A percentile compares a stretch with the other conserved stretches of the same genome.
phyloP scores from a whole-genome alignment of 2,797 vertebrate species.

The Allobates femoralis region DNA sequence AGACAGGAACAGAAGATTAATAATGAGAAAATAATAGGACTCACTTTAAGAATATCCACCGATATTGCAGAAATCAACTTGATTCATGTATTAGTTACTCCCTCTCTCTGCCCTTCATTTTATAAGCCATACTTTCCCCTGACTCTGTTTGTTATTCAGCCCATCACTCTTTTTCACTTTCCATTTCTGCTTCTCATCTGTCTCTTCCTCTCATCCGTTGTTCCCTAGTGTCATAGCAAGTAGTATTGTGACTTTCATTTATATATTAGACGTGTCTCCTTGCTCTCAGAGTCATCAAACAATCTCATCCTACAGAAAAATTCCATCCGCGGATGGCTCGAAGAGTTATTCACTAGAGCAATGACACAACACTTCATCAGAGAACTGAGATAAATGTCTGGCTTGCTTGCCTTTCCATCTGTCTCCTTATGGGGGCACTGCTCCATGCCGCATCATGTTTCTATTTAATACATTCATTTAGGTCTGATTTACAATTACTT shows the following conservation, averaged over 20 bases:
- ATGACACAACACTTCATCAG: constrained; percentile 30
- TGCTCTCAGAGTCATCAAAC: constrained; percentile 44
- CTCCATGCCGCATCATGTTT: neutral
- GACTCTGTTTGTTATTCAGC: constrained; percentile 47
- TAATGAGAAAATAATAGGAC: neutral
- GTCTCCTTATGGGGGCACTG: constrained; percentile 9
- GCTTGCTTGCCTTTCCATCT: neutral
- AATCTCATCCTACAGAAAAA: constrained; percentile 34
- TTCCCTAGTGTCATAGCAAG: constrained; percentile 27
- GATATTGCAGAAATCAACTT: neutral
- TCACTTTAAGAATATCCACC: neutral
- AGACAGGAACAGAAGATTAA: constrained; percentile 15
- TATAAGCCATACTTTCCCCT: constrained; percentile 3
- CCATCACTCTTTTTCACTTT: constrained; percentile 46
- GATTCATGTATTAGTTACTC: constrained; percentile 11
- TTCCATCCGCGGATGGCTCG: constrained; percentile 28
- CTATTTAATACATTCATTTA: neutral
- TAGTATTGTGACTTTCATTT: constrained; percentile 46
- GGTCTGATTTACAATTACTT: neutral
- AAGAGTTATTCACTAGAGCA: constrained; percentile 36
- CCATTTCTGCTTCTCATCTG: constrained; percentile 51
- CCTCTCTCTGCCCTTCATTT: neutral
- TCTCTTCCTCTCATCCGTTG: constrained; percentile 22
- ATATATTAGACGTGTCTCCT: constrained; percentile 49
- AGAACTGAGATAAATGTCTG: neutral